Percentiles rank a stretch among this genome's conserved stretches.
phyloP scores from a whole-genome alignment of 2,797 vertebrate genomes.

The Sebastes minor region DNA sequence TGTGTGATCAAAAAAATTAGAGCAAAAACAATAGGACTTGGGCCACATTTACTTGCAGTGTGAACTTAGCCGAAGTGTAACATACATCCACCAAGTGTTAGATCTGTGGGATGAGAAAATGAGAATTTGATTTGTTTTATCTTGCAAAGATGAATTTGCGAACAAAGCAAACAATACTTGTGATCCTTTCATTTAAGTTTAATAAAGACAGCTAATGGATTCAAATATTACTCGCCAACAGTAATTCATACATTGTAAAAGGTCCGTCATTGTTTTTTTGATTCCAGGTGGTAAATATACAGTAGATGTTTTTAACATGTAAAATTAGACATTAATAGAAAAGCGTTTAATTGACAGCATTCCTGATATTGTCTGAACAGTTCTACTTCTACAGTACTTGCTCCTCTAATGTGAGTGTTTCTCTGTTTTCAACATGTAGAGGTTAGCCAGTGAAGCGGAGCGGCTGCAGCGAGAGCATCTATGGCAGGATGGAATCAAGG shows the following conservation, averaged over 20 bases:
- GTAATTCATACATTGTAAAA: background rate
- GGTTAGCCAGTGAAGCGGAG: conserved; percentile 92
- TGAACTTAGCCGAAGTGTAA: no score
- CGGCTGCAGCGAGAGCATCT: conserved; percentile 92
- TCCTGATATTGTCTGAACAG: background rate
- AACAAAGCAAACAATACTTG: background rate
- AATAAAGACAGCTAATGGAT: background rate
- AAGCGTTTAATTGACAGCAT: background rate
- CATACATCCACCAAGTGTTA: background rate
- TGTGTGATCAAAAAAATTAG: no score
- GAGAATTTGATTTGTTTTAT: background rate
- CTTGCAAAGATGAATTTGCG: background rate
- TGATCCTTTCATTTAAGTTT: background rate
- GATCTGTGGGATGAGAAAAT: background rate
- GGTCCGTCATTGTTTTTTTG: background rate
- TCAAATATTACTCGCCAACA: background rate
- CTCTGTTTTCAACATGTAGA: conserved; percentile 77
- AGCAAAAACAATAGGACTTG: no score
- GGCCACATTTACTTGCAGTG: no score
- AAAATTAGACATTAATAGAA: background rate
- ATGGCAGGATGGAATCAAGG: conserved; percentile 97
- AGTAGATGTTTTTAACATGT: background rate
- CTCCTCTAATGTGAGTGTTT: conserved; percentile 24
- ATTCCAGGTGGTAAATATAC: background rate
- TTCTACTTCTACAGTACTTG: background rate